phyloP scores from a whole-genome alignment of 2,888 invertebrate species.

The Bibio marci region DNA sequence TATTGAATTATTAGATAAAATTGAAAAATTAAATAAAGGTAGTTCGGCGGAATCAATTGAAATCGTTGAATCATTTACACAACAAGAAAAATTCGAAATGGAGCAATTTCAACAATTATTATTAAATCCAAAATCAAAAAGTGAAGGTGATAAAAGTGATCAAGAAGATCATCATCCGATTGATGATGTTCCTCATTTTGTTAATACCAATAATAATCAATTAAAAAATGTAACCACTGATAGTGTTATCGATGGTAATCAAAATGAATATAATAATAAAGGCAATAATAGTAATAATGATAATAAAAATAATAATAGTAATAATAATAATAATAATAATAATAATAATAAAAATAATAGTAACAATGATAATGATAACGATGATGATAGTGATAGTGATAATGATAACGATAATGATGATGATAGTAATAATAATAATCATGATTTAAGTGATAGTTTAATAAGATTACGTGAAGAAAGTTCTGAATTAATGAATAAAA shows the following conservation, averaged over 20 bases:
- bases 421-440: slow-evolving; percentile 6
- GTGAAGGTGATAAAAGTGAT: slow-evolving; percentile 12
- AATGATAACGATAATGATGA: slow-evolving; percentile 9
- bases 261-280: slow-evolving; percentile 3
- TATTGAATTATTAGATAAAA: slow-evolving; percentile 51
- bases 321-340: slow-evolving; percentile 2
- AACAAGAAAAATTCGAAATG: slow-evolving; percentile 50
- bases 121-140: slow-evolving; percentile 19
- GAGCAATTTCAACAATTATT: slow-evolving; percentile 44
- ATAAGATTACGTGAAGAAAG: slow-evolving; percentile 43
- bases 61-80: slow-evolving; percentile 52
- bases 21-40: slow-evolving; percentile 56
- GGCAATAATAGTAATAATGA: slow-evolving; percentile 2
- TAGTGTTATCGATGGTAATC: slow-evolving; percentile 7
- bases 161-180: slow-evolving; percentile 7
- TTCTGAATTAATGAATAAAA: slow-evolving; percentile 44
- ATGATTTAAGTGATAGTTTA: slow-evolving; percentile 36
- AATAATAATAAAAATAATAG: slow-evolving; percentile 7
- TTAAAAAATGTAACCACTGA: no score
- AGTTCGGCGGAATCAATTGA: slow-evolving; percentile 62
- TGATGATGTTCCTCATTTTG: slow-evolving; percentile 5
- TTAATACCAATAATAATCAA: no score
- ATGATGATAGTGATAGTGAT: slow-evolving; percentile 13
- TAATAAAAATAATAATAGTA: no score
- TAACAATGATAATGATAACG: slow-evolving; percentile 14